These are phyloP conservation scores for Ganaspis brasiliensis DNA, from an alignment of 2,888 invertebrate genomes.

Conservation along the genomic window DNA sequence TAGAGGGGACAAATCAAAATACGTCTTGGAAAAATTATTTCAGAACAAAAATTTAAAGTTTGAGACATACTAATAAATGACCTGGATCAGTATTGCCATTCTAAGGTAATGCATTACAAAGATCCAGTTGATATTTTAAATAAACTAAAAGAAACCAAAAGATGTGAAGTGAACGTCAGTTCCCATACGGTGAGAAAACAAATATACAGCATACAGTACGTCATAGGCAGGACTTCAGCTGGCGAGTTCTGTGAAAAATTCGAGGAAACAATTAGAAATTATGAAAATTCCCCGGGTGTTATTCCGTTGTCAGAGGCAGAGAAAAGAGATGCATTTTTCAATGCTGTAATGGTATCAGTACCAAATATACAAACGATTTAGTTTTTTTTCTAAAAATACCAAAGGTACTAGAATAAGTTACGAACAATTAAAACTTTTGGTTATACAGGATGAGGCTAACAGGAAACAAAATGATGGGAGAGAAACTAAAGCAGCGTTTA, in stretches of 20 bases:
- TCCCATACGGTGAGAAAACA: conserved; percentile 54
- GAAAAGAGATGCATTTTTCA: conserved; percentile 54
- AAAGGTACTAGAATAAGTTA: conserved; percentile 33
- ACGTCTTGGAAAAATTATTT: too few species aligned
- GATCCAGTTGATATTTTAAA: neutral
- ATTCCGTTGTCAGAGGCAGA: conserved; percentile 55
- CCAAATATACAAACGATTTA: conserved; percentile 38
- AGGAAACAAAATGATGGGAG: too few species aligned
- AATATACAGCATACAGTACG: conserved; percentile 53
- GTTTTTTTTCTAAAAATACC: conserved; percentile 34
- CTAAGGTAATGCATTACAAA: conserved; percentile 53
- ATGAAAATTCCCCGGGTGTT: conserved; percentile 50
- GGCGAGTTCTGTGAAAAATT: conserved; percentile 56
- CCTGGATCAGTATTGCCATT: conserved; percentile 57
- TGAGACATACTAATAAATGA: conserved; percentile 61
- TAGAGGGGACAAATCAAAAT: too few species aligned
- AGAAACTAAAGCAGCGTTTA: too few species aligned
- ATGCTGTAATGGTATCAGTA: neutral
- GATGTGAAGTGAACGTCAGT: conserved; percentile 56
- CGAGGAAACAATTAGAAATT: conserved; percentile 56
- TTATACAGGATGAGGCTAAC: conserved; percentile 45
- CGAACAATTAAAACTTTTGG: conserved; percentile 37
- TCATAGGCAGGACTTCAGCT: conserved; percentile 51
- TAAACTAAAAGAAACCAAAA: conserved; percentile 55
- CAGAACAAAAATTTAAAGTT: conserved; percentile 54